phyloP scores from a whole-genome alignment of 2,113 vertebrate genomes.

The Onychostruthus taczanowskii region DNA sequence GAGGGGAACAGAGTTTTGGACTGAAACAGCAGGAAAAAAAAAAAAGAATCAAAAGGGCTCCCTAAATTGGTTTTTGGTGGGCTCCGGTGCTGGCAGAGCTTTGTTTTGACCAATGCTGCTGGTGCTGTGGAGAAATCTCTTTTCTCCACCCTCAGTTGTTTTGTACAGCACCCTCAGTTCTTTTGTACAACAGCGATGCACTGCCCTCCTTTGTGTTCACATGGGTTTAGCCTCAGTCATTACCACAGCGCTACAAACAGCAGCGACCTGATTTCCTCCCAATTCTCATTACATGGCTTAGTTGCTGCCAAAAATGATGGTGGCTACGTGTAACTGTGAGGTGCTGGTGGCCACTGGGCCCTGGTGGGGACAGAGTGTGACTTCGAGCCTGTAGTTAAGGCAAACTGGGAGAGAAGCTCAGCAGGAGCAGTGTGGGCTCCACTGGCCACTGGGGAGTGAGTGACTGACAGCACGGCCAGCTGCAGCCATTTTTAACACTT shows the following conservation, averaged over 20 bases:
- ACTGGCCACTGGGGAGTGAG: background rate
- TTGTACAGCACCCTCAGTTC: too few relatives aligned
- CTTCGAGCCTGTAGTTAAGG: background rate
- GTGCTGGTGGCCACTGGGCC: background rate
- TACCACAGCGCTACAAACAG: background rate
- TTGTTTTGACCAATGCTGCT: rapidly evolving
- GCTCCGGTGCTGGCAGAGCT: background rate
- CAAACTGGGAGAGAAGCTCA: background rate
- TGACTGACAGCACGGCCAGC: background rate
- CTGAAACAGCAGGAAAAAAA: background rate
- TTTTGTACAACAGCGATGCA: background rate
- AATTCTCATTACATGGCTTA: rapidly evolving
- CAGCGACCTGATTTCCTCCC: background rate
- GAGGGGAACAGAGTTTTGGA: background rate
- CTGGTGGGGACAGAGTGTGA: background rate
- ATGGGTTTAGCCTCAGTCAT: background rate
- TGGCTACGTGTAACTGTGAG: rapidly evolving
- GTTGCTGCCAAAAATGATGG: background rate
- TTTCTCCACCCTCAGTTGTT: background rate
- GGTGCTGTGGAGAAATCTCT: background rate
- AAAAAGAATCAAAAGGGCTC: rapidly evolving
- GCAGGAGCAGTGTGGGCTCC: background rate
- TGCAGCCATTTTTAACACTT: background rate
- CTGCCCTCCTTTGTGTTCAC: background rate
- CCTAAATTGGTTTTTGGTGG: background rate